Percentiles rank a stretch among this genome's conserved stretches.
Conservation (phyloP, 2,797 vertebrate species). For the Falco concolor region DNA sequence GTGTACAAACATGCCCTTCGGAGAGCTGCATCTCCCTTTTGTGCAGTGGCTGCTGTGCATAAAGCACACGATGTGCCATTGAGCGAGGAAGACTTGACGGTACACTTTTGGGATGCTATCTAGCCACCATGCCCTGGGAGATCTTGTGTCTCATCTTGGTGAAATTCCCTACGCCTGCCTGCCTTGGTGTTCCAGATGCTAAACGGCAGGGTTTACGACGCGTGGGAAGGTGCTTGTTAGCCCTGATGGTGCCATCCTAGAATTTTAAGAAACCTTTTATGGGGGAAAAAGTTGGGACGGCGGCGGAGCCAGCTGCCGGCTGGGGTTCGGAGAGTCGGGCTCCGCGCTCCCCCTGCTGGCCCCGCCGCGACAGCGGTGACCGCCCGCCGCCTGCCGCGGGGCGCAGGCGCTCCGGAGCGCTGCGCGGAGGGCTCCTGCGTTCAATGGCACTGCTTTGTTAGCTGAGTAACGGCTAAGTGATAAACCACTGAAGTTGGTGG, state of each 20-base stretch:
- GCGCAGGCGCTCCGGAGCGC: too few relatives aligned
- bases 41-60: neutral
- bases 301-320: neutral
- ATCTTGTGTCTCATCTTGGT: neutral
- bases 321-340: neutral
- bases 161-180: neutral
- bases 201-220: neutral
- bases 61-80: neutral
- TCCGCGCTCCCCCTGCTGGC: slow-evolving; percentile 75
- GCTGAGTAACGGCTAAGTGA: too few relatives aligned
- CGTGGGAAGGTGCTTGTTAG: neutral
- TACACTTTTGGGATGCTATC: neutral
- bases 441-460: too few relatives aligned
- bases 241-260: neutral
- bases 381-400: too few relatives aligned
- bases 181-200: neutral
- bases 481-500: too few relatives aligned
- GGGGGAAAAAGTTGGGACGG: too few relatives aligned
- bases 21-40: neutral
- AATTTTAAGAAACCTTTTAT: neutral
- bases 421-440: too few relatives aligned
- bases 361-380: neutral
- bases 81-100: neutral
- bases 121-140: neutral
- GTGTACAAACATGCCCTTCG: neutral